Evolutionary conservation across 2,113 vertebrate genomes (phyloP).

Genomic region (Phrynosoma platyrhinos): DNA sequence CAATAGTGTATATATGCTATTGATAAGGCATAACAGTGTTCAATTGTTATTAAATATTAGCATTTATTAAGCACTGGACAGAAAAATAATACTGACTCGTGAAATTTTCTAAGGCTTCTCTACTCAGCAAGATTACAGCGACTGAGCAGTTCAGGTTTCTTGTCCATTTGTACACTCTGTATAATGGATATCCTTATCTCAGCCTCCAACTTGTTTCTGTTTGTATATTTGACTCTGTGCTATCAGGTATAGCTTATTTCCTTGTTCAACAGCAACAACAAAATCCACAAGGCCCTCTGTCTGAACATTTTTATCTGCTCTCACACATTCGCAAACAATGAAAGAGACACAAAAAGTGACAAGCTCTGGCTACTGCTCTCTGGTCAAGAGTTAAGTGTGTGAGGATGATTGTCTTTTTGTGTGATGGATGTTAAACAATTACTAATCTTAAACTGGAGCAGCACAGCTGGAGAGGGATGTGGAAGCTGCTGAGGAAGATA

Average conservation of each 20-base stretch:
- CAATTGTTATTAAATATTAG: neutral
- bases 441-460: constrained; percentile 67
- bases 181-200: constrained; percentile 14
- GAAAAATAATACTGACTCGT: neutral
- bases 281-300: neutral
- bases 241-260: neutral
- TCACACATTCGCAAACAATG: neutral
- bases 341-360: constrained; percentile 31
- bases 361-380: constrained; percentile 45
- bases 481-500: constrained; percentile 65
- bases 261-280: neutral
- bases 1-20: neutral
- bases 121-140: neutral
- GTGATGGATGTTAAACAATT: constrained; percentile 73
- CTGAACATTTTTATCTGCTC: constrained; percentile 21
- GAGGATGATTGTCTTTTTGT: constrained; percentile 58
- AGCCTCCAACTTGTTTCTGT: constrained; percentile 13
- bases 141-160: neutral
- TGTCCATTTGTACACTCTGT: neutral
- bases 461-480: constrained; percentile 53
- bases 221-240: constrained; percentile 22
- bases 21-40: neutral
- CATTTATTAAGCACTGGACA: neutral
- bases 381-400: constrained; percentile 55
- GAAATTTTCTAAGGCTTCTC: neutral